These are phyloP conservation scores for Rhamnusium bicolor DNA, from an alignment of 2,888 invertebrate species.

Conservation along the genomic window DNA sequence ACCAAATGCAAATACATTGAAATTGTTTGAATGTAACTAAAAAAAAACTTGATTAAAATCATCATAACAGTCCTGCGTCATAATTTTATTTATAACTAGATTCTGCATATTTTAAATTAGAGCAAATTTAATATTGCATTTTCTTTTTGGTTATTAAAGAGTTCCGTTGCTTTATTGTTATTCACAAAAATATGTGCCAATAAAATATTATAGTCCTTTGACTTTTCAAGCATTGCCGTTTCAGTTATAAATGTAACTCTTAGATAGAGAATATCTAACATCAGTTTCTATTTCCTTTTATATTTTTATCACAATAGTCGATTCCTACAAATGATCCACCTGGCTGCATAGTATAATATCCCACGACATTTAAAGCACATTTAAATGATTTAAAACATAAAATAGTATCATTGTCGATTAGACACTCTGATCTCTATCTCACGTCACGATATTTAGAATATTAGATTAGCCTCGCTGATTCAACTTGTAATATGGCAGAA, in stretches of 20 bases:
- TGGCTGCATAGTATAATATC: neutral
- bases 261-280: neutral
- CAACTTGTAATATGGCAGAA: neutral
- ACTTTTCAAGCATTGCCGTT: neutral
- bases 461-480: conserved; percentile 3
- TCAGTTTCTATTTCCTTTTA: neutral
- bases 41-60: too few relatives aligned
- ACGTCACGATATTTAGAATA: conserved; percentile 7
- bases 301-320: neutral
- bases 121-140: too few relatives aligned
- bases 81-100: neutral
- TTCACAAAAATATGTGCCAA: neutral
- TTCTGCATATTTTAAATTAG: too few relatives aligned
- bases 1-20: too few relatives aligned
- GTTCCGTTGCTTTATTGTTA: neutral
- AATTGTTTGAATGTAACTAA: too few relatives aligned
- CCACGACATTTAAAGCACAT: neutral
- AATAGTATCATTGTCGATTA: conserved; percentile 11
- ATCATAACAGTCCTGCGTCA: too few relatives aligned
- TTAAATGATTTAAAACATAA: conserved; percentile 11
- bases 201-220: neutral
- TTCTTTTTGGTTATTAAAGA: too few relatives aligned
- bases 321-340: neutral
- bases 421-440: conserved; percentile 9
- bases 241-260: neutral